Evolutionary conservation across 2,797 vertebrate genomes (phyloP), one percentile per base, ranked within the genome.

Genomic region (Adelosebastes latens): DNA sequence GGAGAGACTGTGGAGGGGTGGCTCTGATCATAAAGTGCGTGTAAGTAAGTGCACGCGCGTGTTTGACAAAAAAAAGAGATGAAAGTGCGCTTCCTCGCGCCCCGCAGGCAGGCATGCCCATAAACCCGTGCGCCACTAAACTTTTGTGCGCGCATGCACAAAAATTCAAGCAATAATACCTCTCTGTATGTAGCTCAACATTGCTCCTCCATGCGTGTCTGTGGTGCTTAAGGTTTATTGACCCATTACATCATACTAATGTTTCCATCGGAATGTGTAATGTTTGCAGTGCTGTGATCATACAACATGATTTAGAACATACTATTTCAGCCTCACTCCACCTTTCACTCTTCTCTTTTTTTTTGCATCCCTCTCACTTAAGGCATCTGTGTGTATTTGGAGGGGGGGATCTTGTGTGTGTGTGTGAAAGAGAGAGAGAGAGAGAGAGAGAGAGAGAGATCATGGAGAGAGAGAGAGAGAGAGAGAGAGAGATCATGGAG

Each of bases 21-120:
- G 25, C 67, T 80, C 71, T n/a, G 71, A 72, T 83, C 79, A 52
- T 72, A 39, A 75, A 82, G 58, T 65, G 61, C 46, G 79, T 39
- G 58, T 58, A 20, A 18, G 42, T 20, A 20, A 18, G 72, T 55
- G 20, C 60, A 8, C 34, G 46, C 49, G 77, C 20, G 62, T 67
- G 59, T 73, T 32, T 71, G 52, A 69, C 72, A 68, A 29, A 58
- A 27, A 69, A 27, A 70, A 18, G 10, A 63, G 42, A 84, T 59
- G 34, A 81, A 71, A 77, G 67, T 79, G 62, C 16, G 20, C 71
- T 62, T 65, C 32, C 39, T 24, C 34, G 55, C 53, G 66, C 58
- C 59, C 72, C 46, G 7, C 56, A 58, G 49, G 56, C 1, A 58
- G 46, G 56, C 78, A 75, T 49, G 56, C 72, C 74, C 67, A 55